Base-by-base conservation (phyloP, 2,113 vertebrate genomes). In the Epinephelus fuscoguttatus region DNA sequence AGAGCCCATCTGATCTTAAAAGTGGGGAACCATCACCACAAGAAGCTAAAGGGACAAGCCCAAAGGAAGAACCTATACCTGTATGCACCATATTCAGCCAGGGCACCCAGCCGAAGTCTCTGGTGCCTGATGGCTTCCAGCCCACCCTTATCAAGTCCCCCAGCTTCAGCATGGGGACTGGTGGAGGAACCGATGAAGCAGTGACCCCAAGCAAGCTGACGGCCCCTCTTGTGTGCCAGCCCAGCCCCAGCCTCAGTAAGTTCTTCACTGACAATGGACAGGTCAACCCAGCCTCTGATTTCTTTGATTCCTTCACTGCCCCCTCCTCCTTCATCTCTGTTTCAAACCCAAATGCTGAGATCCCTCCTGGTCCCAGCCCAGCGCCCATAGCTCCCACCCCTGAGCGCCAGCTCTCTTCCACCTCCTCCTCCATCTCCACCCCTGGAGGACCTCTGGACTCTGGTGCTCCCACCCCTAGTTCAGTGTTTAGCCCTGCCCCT, bases 41-140 rank as follows among this genome's bases (percentile, higher is more conserved):
- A 14, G 55, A 80, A 1, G 3, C 63, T 42, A 95, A 37, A 59
- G 70, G 53, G 0, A 61, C 68, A 10, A n/a, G 66, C 66, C 81
- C 94, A 1, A 93, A 94, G 50, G 89, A 95, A 0, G 95, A 96
- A 27, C 82, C 95, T 1, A 92, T 99, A 64, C 98, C 97, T 0
- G 95, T 99, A 77, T 99, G 98, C 88, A 99, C 98, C 21, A 98
- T 99, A 84, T 99, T 99, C 88, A 99, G 96, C 93, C 97, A 98
- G 62, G 87, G 90, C 12, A 94, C 67, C 57, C 94, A 83, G 13
- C 77, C 88, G 0, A 94, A 93, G 89, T 76, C 94, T 13, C 94
- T 97, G 86, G 93, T 96, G 0, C 96, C 96, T 3, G 98, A 99
- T 0, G 98, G 98, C 40, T 99, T 99, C 73, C 96, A 99, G 92